These are phyloP conservation scores for Agonum fuliginosum DNA, from an alignment of 2,888 invertebrate genomes.

Conservation along the genomic window DNA sequence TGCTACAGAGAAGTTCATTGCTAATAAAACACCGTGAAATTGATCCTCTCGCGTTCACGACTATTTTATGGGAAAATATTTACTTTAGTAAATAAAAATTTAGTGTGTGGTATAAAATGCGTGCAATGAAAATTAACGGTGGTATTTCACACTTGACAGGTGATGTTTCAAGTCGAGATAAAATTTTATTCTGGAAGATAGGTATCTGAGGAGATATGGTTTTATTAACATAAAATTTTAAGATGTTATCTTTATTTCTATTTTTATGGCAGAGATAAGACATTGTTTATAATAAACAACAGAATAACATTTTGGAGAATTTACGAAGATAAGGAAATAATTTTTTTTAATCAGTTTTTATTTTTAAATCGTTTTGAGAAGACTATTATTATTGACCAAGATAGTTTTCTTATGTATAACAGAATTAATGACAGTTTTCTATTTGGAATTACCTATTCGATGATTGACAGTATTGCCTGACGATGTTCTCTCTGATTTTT, in stretches of 20 bases:
- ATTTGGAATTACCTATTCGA: no score
- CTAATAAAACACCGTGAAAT: slow-evolving; percentile 32
- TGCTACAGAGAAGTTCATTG: slow-evolving; percentile 26
- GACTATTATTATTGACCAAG: neutral
- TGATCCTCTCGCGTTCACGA: slow-evolving; percentile 7
- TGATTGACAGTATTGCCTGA: no score
- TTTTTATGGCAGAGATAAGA: neutral
- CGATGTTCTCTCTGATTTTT: no score
- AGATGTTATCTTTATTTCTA: neutral
- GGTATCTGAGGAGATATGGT: neutral
- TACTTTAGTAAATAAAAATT: slow-evolving; percentile 42
- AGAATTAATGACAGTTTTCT: no score
- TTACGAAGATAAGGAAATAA: neutral
- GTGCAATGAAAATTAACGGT: slow-evolving; percentile 11
- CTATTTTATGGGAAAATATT: slow-evolving; percentile 44
- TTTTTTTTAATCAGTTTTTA: neutral
- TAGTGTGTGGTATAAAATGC: slow-evolving; percentile 7
- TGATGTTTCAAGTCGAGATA: neutral
- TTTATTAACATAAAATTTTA: neutral
- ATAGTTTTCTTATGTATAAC: no score
- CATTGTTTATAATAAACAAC: neutral
- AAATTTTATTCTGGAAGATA: slow-evolving; percentile 14
- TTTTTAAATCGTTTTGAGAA: neutral
- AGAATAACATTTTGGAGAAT: neutral
- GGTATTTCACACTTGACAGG: neutral